Conservation (phyloP, 2,797 vertebrate species). For the Hyperoplus lanceolatus region DNA sequence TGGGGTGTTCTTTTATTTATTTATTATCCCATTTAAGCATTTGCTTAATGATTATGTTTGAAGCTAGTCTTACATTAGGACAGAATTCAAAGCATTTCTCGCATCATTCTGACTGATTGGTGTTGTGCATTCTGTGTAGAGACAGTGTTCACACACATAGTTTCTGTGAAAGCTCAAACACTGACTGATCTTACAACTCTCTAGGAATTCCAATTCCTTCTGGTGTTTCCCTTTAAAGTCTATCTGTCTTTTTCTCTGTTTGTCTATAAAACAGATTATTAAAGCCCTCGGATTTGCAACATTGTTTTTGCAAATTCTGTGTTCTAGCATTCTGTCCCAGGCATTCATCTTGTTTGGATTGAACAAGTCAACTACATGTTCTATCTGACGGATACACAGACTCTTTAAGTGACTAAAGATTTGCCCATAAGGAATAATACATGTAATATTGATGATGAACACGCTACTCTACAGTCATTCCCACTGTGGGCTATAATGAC, state of each 20-base stretch:
- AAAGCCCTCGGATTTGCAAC: not conserved
- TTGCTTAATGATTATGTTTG: not conserved
- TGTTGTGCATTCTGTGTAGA: not conserved
- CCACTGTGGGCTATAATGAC: constrained; percentile 7
- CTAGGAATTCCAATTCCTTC: not conserved
- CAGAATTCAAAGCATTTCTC: too few relatives aligned
- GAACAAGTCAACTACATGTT: not conserved
- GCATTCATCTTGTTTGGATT: not conserved
- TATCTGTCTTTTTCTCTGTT: not conserved
- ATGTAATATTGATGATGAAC: constrained; percentile 14
- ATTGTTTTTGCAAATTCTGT: too few relatives aligned
- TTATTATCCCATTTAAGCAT: not conserved
- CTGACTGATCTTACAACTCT: not conserved
- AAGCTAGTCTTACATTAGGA: not conserved
- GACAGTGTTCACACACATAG: too few relatives aligned
- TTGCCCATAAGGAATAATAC: not conserved
- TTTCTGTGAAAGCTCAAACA: not conserved
- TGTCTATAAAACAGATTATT: not conserved
- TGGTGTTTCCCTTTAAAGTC: not conserved
- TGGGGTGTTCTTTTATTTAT: too few relatives aligned
- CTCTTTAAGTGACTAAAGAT: not conserved
- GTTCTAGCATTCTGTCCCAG: too few relatives aligned
- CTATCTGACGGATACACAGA: not conserved
- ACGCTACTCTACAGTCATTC: not conserved
- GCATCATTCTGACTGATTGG: too few relatives aligned